Conservation (phyloP, 2,113 vertebrate genomes). For the Empidonax traillii region DNA sequence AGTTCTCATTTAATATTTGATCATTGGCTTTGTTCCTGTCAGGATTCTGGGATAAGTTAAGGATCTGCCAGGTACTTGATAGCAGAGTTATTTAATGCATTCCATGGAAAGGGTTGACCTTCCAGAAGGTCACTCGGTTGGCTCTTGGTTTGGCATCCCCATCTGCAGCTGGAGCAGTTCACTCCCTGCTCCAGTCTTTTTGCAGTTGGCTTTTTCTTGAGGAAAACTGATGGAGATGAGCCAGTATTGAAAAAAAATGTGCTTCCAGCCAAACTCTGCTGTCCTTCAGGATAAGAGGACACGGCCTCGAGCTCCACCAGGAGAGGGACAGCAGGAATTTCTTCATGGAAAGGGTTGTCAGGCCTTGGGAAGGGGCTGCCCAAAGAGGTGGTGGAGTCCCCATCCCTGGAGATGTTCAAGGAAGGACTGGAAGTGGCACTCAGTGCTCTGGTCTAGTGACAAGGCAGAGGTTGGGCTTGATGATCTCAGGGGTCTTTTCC, state of each 20-base stretch:
- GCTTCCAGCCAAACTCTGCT: too few species aligned
- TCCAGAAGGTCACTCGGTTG: neutral
- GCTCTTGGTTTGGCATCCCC: neutral
- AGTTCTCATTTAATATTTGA: neutral
- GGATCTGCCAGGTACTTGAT: neutral
- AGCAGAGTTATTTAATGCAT: neutral
- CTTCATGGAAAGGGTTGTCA: neutral
- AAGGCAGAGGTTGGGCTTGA: neutral
- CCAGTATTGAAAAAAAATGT: neutral
- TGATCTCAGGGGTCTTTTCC: neutral
- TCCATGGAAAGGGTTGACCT: neutral
- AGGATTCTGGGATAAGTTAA: neutral
- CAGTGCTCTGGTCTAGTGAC: neutral
- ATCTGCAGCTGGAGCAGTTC: neutral
- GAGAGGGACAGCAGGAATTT: neutral
- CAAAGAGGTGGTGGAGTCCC: neutral
- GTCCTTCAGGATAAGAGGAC: neutral
- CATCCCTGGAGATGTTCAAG: neutral
- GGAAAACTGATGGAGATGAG: neutral
- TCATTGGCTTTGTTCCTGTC: neutral
- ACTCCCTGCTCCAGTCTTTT: neutral
- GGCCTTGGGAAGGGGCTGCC: neutral
- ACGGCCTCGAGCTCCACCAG: neutral
- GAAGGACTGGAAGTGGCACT: neutral
- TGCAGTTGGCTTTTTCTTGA: neutral